Percentiles rank a stretch among this genome's conserved stretches.
These are phyloP conservation scores for Maconellicoccus hirsutus DNA, from an alignment of 1,140 invertebrate genomes.

Conservation along the genomic window DNA sequence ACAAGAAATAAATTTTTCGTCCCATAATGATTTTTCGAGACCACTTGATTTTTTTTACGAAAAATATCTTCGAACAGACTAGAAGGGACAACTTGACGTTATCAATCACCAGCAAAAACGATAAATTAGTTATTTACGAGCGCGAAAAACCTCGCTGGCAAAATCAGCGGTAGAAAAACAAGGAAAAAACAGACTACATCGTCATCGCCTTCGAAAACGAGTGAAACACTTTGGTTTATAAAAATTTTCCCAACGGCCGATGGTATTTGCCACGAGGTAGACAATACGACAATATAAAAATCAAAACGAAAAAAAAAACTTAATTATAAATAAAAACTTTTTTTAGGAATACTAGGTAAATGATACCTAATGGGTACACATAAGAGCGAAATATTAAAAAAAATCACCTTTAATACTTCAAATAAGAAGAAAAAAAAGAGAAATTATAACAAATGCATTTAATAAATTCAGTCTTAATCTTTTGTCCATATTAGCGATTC, in stretches of 20 bases:
- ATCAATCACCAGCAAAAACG: too few species aligned
- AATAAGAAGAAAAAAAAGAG: background rate
- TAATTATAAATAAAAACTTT: background rate
- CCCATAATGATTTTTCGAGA: too few species aligned
- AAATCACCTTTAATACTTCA: background rate
- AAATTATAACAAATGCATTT: background rate
- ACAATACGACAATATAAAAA: too few species aligned
- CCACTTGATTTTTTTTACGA: too few species aligned
- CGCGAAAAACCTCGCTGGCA: too few species aligned
- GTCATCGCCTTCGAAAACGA: background rate
- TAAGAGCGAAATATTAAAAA: background rate
- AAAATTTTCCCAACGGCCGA: background rate
- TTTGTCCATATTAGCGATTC: slow-evolving; percentile 33
- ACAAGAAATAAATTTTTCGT: too few species aligned
- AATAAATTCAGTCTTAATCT: background rate
- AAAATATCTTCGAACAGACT: too few species aligned
- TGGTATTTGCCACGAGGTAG: too few species aligned
- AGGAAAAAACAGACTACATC: background rate
- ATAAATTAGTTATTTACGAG: too few species aligned
- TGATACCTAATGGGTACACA: background rate
- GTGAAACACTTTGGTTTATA: background rate
- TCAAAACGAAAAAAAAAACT: background rate
- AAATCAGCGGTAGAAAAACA: background rate
- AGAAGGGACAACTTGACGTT: too few species aligned
- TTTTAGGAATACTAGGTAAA: background rate